Conservation (phyloP, 2,113 vertebrate species). For the Strix uralensis region DNA sequence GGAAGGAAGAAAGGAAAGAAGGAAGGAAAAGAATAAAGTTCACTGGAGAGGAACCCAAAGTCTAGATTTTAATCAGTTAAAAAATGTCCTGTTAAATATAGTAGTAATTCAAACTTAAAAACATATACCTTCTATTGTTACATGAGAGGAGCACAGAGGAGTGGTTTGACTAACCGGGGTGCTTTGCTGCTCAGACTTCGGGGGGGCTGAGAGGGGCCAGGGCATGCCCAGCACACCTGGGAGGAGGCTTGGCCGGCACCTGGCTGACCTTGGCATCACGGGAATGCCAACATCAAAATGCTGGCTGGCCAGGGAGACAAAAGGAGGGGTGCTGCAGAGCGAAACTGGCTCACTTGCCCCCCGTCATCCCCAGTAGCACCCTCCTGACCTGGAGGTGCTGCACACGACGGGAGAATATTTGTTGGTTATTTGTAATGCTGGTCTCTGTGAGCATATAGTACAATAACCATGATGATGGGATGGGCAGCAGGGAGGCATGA, state of each 20-base stretch:
- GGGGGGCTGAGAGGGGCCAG: background rate
- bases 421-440: background rate
- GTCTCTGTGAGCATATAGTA: background rate
- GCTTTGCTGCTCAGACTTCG: constrained; percentile 79
- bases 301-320: background rate
- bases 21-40: constrained; percentile 70
- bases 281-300: background rate
- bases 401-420: background rate
- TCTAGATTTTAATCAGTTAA: constrained; percentile 81
- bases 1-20: constrained; percentile 53
- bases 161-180: constrained; percentile 60
- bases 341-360: background rate
- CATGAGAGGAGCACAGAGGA: constrained; percentile 73
- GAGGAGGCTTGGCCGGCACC: background rate
- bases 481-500: background rate
- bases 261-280: background rate
- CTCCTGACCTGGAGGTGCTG: background rate
- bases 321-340: background rate
- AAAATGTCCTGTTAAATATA: constrained; percentile 80
- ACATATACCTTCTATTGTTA: constrained; percentile 77
- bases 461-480: background rate
- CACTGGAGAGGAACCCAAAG: constrained; percentile 70
- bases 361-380: background rate
- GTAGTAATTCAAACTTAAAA: constrained; percentile 76
- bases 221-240: background rate